Base-by-base conservation (phyloP, 2,888 invertebrate genomes). In the Dastarcus helophoroides region DNA sequence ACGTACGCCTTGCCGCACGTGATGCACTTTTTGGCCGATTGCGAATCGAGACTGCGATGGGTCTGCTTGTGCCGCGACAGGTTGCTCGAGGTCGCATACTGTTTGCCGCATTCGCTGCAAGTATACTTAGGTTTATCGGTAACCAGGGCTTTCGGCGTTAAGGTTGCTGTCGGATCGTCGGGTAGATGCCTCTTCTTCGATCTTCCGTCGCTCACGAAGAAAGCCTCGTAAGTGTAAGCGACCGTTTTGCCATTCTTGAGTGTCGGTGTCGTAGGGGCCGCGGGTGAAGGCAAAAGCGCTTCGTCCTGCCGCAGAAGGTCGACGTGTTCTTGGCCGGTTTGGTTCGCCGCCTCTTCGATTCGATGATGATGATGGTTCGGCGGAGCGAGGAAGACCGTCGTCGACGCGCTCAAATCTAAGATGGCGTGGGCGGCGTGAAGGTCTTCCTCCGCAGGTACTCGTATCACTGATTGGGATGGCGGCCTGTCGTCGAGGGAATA, bases 1-100 rank as follows among this genome's bases (percentile, higher is more conserved):
- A 95, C 94, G 64, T 95, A 95, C 2, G 90, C 88, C 62, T 94
- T 91, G 42, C 88, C 86, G 62, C 94, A 95, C 43, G 89, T 88
- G 46, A 83, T 82, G 61, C 94, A 95, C 52, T 88, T 85, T 62
- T 91, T 91, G 27, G 94, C 94, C 37, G 86, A 76, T 50, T 85
- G 81, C 14, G 90, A 90, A 66, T 95, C 94, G 26, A 94, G 70
- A 51, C 89, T 88, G 16, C 89, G 72, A 58, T 90, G 90, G 1
- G 89, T 90, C 62, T 90, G 89, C 60, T 88, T 89, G 64, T 88
- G 88, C 38, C 86, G 71, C 26, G 86, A 86, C 29, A 91, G 67
- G 56, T 90, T 90, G 42, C 83, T 84, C 4, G 84, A 85, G 1
- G 89, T 90, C 13, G 89, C 89, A 57, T 90, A 90, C 33, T 84